Conservation (phyloP, 2,113 vertebrate species). For the Bucco capensis region DNA sequence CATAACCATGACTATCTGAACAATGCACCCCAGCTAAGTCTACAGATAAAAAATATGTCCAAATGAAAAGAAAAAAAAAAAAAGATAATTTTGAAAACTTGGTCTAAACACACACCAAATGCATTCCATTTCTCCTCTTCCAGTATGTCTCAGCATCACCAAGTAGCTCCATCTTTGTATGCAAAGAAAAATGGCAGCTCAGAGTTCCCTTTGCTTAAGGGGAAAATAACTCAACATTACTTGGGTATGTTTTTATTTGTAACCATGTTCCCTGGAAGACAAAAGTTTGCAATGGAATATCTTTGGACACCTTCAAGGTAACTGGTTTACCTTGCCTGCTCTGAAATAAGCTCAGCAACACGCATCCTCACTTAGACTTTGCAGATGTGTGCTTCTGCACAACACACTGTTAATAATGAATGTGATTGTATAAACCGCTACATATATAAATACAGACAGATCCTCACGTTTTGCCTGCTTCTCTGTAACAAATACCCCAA, state of each 20-base stretch:
- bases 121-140: not conserved
- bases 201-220: not conserved
- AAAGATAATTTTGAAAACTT: not conserved
- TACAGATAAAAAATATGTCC: not conserved
- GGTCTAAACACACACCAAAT: not conserved
- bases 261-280: not conserved
- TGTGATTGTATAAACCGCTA: not conserved
- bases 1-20: not conserved
- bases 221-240: not conserved
- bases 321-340: not conserved
- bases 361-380: not conserved
- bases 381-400: not conserved
- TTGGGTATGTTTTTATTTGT: not conserved
- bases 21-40: not conserved
- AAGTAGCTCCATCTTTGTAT: not conserved
- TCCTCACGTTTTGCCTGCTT: conserved; percentile 15
- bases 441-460: conserved; percentile 35
- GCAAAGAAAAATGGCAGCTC: not conserved
- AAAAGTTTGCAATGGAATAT: not conserved
- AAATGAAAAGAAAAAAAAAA: not conserved
- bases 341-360: not conserved
- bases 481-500: conserved; percentile 44
- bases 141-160: not conserved
- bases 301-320: not conserved
- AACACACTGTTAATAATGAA: conserved; percentile 25